Conservation (phyloP, 1,140 invertebrate species). For the Anastrepha obliqua region DNA sequence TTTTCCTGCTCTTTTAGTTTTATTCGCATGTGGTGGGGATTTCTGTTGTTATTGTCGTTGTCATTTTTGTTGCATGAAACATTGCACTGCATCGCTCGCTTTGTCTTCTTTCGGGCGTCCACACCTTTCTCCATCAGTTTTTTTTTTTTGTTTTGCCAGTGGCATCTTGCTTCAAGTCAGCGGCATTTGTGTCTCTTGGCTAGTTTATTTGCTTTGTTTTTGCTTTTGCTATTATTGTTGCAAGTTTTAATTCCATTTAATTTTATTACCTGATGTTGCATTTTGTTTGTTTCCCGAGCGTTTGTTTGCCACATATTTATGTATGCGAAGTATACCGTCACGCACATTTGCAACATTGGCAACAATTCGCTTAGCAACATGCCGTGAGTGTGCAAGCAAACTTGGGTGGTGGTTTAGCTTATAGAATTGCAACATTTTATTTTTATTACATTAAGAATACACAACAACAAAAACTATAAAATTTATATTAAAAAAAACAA, state of each 20-base stretch:
- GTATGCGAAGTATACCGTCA: neutral
- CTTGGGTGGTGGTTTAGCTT: slow-evolving; percentile 40
- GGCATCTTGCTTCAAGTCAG: neutral
- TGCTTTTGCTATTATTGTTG: slow-evolving; percentile 32
- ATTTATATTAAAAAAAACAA: slow-evolving; percentile 25
- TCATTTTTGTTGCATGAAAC: slow-evolving; percentile 38
- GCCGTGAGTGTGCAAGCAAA: neutral
- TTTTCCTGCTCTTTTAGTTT: slow-evolving; percentile 73
- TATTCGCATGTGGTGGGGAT: slow-evolving; percentile 59
- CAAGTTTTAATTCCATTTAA: slow-evolving; percentile 50
- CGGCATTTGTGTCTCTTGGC: slow-evolving; percentile 17
- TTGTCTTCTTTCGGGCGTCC: neutral
- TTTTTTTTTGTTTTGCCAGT: neutral
- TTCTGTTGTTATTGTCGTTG: neutral
- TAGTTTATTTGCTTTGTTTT: slow-evolving; percentile 12
- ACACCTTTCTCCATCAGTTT: neutral
- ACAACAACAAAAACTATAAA: slow-evolving; percentile 27
- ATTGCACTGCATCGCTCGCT: slow-evolving; percentile 11
- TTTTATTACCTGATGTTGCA: slow-evolving; percentile 48
- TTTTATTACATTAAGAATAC: slow-evolving; percentile 48
- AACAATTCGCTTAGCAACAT: slow-evolving; percentile 43
- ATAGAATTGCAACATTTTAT: slow-evolving; percentile 49
- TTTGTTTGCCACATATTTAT: neutral
- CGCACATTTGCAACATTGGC: slow-evolving; percentile 52
- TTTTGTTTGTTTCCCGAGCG: slow-evolving; percentile 19